A percentile compares a stretch with the other conserved stretches of the same genome.
Conservation (phyloP, 1,140 invertebrate species). For the Saccostrea echinata region DNA sequence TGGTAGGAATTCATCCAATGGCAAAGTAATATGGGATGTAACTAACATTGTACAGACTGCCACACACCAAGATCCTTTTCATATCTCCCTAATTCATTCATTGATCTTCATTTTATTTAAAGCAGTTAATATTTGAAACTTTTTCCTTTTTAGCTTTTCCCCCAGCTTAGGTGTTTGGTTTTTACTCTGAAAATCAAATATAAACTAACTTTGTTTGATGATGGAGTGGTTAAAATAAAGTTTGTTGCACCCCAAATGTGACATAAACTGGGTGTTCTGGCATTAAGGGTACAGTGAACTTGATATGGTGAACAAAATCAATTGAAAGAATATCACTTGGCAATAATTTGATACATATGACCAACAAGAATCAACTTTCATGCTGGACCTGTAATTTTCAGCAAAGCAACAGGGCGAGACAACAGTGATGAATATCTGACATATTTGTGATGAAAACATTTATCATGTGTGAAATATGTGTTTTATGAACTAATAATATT, state of each 20-base stretch:
- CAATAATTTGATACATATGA: background rate
- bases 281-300: background rate
- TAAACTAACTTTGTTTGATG: background rate
- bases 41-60: background rate
- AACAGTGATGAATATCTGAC: background rate
- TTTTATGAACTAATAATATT: background rate
- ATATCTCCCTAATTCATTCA: background rate
- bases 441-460: background rate
- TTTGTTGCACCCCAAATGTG: background rate
- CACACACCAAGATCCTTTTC: background rate
- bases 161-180: background rate
- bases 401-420: background rate
- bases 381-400: background rate
- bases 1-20: background rate
- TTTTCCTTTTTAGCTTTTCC: background rate
- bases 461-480: constrained; percentile 24
- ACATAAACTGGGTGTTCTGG: background rate
- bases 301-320: background rate
- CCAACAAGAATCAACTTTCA: background rate
- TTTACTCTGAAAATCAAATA: constrained; percentile 4
- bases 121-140: background rate
- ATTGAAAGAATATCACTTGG: background rate
- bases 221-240: background rate
- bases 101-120: background rate
- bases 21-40: constrained; percentile 8